Conservation (phyloP, 2,888 invertebrate genomes). For the Caenorhabditis virilis region DNA sequence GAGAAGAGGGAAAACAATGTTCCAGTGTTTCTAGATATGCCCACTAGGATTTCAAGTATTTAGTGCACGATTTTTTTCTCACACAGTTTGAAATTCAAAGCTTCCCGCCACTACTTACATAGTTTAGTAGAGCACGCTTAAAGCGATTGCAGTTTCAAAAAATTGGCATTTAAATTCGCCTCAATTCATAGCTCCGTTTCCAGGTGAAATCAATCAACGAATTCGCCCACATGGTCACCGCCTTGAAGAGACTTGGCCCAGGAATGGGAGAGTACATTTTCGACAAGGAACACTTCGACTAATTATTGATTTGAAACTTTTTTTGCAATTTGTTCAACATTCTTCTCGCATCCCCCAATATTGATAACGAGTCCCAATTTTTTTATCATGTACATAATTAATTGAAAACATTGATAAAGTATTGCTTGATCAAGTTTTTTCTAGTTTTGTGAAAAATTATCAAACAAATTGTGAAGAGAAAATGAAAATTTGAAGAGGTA, state of each 20-base stretch:
- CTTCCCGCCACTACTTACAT: no score
- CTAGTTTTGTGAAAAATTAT: no score
- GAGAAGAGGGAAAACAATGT: background rate
- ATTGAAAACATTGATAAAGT: no score
- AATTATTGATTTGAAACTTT: slow-evolving; percentile 7
- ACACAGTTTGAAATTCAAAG: no score
- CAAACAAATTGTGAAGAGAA: no score
- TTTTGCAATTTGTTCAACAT: slow-evolving; percentile 11
- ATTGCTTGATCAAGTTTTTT: no score
- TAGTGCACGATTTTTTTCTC: no score
- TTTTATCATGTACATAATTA: background rate
- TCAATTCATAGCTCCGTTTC: no score
- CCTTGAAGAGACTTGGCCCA: slow-evolving; percentile 75
- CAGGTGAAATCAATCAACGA: slow-evolving; percentile 75
- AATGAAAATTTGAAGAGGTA: no score
- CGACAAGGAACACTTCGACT: slow-evolving; percentile 71
- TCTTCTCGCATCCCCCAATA: background rate
- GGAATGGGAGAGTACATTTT: slow-evolving; percentile 75
- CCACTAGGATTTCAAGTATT: no score
- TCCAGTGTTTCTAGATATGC: no score
- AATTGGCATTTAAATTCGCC: no score
- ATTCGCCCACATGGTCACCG: slow-evolving; percentile 78
- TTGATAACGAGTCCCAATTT: background rate
- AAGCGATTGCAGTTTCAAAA: background rate
- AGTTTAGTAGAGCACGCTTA: background rate